Percentiles rank a stretch among this genome's conserved stretches.
Evolutionary conservation across 30 jellyfish, hydroid and myxozoan genomes (phyloP).

Genomic region (Nemopilema nomurai): DNA sequence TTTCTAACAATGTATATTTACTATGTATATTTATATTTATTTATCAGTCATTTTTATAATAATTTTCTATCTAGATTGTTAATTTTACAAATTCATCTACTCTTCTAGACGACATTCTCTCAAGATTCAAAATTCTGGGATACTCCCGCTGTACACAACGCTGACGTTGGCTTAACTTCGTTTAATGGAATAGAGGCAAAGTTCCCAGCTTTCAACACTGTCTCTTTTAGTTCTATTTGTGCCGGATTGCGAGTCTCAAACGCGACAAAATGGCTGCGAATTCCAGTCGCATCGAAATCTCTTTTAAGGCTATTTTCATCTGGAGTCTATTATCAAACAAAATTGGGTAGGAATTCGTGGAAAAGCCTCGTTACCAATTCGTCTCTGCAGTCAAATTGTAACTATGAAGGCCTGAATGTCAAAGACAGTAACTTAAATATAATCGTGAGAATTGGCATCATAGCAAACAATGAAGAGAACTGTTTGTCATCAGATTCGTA

Average conservation of each 20-base stretch:
- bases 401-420: constrained; percentile 57
- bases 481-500: constrained; percentile 41
- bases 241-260: constrained; percentile 23
- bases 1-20: no score
- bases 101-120: constrained; percentile 34
- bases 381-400: constrained; percentile 42
- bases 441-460: constrained; percentile 29
- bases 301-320: constrained; percentile 9
- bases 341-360: constrained; percentile 31
- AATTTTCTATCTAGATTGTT: no score
- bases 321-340: constrained; percentile 24
- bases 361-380: constrained; percentile 13
- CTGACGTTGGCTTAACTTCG: constrained; percentile 24
- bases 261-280: constrained; percentile 24
- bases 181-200: constrained; percentile 46
- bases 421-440: not conserved
- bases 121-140: constrained; percentile 21
- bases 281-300: constrained; percentile 21
- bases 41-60: no score
- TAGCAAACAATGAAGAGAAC: constrained; percentile 51
- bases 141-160: constrained; percentile 13
- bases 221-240: constrained; percentile 29
- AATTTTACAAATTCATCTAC: no score
- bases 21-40: no score
- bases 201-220: constrained; percentile 35